Percentiles rank a stretch among this genome's conserved stretches.
phyloP scores from a whole-genome alignment of 2,888 invertebrate genomes.

The Idaea biselata region DNA sequence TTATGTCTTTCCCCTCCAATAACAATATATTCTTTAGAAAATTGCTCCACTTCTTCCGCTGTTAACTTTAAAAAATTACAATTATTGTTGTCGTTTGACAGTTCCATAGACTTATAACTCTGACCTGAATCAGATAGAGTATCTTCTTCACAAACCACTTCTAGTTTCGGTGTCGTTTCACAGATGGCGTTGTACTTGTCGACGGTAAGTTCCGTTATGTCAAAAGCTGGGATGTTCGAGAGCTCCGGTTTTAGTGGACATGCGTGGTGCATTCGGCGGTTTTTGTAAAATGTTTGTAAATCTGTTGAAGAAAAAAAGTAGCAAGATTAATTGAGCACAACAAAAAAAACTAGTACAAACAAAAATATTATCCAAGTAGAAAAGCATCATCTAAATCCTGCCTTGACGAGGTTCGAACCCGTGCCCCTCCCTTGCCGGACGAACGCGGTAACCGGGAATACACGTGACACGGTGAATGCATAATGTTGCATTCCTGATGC shows the following conservation, averaged over 20 bases:
- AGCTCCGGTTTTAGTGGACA: slow-evolving; percentile 45
- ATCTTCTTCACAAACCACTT: neutral
- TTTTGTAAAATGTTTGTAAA: slow-evolving; percentile 38
- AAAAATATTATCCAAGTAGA: neutral
- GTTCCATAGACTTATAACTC: slow-evolving; percentile 30
- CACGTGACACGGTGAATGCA: no score
- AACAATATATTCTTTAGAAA: slow-evolving; percentile 40
- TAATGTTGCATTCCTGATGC: no score
- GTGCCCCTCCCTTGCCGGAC: no score
- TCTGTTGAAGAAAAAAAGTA: slow-evolving; percentile 35
- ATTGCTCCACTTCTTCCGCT: slow-evolving; percentile 46
- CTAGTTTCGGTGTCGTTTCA: slow-evolving; percentile 19
- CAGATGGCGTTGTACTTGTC: slow-evolving; percentile 42
- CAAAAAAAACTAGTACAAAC: neutral
- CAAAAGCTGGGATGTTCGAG: slow-evolving; percentile 32
- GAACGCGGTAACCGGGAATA: no score
- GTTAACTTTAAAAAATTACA: slow-evolving; percentile 36
- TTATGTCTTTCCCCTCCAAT: slow-evolving; percentile 43
- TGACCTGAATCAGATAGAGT: slow-evolving; percentile 8
- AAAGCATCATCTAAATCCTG: no score
- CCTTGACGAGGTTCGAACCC: no score
- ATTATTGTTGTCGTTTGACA: slow-evolving; percentile 29
- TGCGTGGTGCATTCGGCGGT: slow-evolving; percentile 43
- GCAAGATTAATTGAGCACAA: neutral
- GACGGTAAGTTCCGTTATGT: slow-evolving; percentile 27